Base-by-base conservation (phyloP, 2,888 invertebrate species). In the Amphipoea lucens region DNA sequence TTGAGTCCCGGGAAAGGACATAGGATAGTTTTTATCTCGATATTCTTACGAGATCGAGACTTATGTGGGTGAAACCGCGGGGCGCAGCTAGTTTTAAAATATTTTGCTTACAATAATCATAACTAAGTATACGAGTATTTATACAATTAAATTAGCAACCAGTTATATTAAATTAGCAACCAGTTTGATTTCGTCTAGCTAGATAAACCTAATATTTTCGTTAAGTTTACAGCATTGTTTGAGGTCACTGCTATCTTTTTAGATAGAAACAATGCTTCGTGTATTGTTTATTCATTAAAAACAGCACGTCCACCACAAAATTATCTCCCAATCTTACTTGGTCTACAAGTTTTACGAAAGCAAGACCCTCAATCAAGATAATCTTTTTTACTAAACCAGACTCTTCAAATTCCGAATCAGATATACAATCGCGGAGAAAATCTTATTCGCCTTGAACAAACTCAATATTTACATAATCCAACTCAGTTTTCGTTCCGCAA, bases 391-490 rank as follows among this genome's bases (percentile, higher is more conserved):
- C 42, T 6, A 48, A 60, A 63, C 48, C 86, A 70, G 23, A 67
- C 62, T 67, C 63, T 84, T 74, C 71, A 80, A 60, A 80, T 72
- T 72, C 7, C 48, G 66, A 75, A 85, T 87, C 74, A 80, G 76
- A 84, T 76, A 72, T 66, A 74, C 68, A 87, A 85, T 87, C 76
- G 60, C 73, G 70, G 65, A 54, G 60, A 76, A 68, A 85, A 87
- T 85, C 85, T 85, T 85, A 74, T 76, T 74, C 76, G 51, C 62
- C 76, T 69, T 74, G 60, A 84, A 87, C 81, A 73, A 79, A 84
- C 69, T 72, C 76, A 77, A 85, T 87, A 85, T 85, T 85, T 80
- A 85, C 85, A 87, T 85, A 85, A 85, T 75, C 72, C 76, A 81
- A 85, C 76, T 81, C 69, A 72, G 85, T 87, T 87, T 87, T 87